A percentile compares a stretch with the other conserved stretches of the same genome.
Evolutionary conservation across 2,797 vertebrate genomes (phyloP).

Genomic region (Takifugu rubripes): DNA sequence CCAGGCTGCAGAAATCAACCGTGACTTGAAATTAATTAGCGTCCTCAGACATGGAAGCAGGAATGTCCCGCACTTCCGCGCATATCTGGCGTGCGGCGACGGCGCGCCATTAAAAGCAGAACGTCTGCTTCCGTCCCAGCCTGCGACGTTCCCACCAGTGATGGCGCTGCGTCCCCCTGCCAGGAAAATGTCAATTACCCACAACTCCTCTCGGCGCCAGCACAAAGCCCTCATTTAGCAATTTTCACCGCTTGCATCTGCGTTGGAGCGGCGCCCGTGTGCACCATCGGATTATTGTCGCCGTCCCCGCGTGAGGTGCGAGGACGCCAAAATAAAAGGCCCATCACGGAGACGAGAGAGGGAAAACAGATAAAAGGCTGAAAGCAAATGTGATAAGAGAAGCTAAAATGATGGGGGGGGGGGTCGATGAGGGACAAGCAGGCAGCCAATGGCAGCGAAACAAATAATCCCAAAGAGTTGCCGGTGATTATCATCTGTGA

Average conservation of each 20-base stretch:
- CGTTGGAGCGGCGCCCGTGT: conserved; percentile 26
- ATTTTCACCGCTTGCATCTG: background rate
- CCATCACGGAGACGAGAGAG: conserved; percentile 4
- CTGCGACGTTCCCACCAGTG: conserved; percentile 29
- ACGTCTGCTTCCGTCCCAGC: conserved; percentile 12
- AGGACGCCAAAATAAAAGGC: conserved; percentile 31
- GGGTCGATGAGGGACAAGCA: conserved; percentile 9
- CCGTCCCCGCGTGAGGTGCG: conserved; percentile 29
- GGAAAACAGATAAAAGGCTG: conserved; percentile 1
- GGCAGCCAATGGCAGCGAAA: conserved; percentile 12
- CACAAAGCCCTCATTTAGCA: background rate
- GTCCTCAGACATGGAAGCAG: conserved; percentile 47
- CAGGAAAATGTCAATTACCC: conserved; percentile 42
- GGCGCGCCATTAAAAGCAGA: conserved; percentile 13
- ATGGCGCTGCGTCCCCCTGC: conserved; percentile 14
- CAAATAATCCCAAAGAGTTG: conserved; percentile 21
- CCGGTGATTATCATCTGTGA: conserved; percentile 32
- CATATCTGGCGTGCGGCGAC: conserved; percentile 32
- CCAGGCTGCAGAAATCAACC: conserved; percentile 66
- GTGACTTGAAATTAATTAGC: conserved; percentile 59
- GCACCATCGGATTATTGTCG: conserved; percentile 56
- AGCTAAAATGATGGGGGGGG: background rate
- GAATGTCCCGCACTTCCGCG: conserved; percentile 49
- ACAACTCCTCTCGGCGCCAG: conserved; percentile 25
- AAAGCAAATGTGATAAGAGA: background rate